These are phyloP conservation scores for Panurus biarmicus DNA, from an alignment of 2,113 vertebrate species.

Conservation along the genomic window DNA sequence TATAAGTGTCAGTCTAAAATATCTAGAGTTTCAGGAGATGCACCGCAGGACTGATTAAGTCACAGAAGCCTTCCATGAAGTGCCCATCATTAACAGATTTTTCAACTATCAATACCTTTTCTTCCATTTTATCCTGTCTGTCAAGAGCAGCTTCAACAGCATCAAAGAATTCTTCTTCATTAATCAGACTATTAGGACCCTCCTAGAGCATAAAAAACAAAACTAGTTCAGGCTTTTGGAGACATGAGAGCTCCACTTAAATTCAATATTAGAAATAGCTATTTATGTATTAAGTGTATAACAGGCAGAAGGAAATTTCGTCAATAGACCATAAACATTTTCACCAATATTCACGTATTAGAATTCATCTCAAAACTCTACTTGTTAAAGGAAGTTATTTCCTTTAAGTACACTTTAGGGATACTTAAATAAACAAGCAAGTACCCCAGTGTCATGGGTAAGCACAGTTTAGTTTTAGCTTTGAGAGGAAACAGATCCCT, in stretches of 20 bases:
- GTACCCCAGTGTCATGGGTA: too few species aligned
- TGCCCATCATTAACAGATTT: not conserved
- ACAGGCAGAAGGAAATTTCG: not conserved
- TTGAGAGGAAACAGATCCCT: too few species aligned
- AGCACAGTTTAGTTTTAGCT: too few species aligned
- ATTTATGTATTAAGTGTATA: not conserved
- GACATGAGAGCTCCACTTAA: not conserved
- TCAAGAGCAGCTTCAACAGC: conserved; percentile 95
- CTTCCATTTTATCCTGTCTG: conserved; percentile 94
- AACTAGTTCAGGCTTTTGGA: not conserved
- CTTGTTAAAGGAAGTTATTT: not conserved
- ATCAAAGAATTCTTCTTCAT: conserved; percentile 97
- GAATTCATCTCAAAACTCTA: not conserved
- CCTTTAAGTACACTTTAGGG: not conserved
- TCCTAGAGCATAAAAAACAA: conserved; percentile 76
- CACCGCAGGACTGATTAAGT: not conserved
- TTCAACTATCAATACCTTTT: conserved; percentile 77
- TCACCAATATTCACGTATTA: not conserved
- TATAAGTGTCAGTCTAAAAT: not conserved
- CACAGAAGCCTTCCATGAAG: not conserved
- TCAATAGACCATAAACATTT: not conserved
- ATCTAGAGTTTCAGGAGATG: not conserved
- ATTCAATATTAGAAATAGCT: not conserved
- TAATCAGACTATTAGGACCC: conserved; percentile 94
- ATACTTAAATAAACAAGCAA: not conserved